phyloP scores from a whole-genome alignment of 2,888 invertebrate species.

The Xestobium rufovillosum region DNA sequence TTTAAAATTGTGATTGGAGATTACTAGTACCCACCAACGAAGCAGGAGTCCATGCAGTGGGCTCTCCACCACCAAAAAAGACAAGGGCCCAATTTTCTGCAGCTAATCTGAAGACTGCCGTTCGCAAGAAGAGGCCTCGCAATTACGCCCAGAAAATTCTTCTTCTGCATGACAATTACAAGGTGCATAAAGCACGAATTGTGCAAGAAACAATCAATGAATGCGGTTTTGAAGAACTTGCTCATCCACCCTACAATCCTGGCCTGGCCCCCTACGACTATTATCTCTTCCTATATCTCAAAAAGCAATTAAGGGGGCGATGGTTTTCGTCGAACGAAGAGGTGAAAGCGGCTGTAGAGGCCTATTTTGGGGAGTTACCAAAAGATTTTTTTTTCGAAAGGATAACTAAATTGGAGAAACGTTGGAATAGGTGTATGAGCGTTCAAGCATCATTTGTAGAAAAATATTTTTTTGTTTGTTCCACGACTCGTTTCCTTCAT shows the following conservation, averaged over 20 bases:
- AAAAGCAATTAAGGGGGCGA: background rate
- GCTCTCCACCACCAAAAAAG: no score
- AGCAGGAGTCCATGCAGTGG: no score
- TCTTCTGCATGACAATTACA: conserved; percentile 1
- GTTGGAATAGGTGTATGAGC: no score
- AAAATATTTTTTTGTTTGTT: no score
- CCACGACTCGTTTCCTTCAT: no score
- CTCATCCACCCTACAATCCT: background rate
- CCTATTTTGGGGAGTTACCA: no score
- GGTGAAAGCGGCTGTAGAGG: background rate
- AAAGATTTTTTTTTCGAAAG: conserved; percentile 1
- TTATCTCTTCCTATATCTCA: background rate
- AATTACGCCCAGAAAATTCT: background rate
- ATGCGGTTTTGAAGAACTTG: background rate
- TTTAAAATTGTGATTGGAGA: no score
- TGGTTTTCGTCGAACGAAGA: conserved; percentile 1
- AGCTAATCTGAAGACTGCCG: background rate
- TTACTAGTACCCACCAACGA: no score
- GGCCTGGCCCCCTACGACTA: no score
- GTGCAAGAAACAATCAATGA: background rate
- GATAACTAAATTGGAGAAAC: no score
- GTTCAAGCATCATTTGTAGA: no score
- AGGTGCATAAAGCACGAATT: conserved; percentile 3
- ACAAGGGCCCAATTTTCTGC: conserved; percentile 1
- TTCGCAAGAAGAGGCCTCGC: conserved; percentile 1